Percentiles rank a stretch among this genome's conserved stretches.
Conservation (phyloP, 2,888 invertebrate species). For the Hyposoter dolosus region DNA sequence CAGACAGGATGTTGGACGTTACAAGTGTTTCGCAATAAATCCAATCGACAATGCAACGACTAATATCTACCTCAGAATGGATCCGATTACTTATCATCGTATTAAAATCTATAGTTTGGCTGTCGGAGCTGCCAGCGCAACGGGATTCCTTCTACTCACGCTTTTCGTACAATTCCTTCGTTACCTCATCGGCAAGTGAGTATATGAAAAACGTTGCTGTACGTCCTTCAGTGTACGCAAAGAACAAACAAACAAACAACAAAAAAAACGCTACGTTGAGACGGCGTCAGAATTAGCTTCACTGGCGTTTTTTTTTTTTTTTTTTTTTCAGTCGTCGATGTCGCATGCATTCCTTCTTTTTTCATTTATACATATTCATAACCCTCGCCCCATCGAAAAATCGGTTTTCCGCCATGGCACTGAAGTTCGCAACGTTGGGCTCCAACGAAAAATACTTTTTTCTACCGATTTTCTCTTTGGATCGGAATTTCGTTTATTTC, state of each 20-base stretch:
- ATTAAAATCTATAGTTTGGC: conserved; percentile 94
- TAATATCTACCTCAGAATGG: conserved; percentile 92
- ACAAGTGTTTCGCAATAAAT: conserved; percentile 94
- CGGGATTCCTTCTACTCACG: conserved; percentile 92
- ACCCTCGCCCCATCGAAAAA: not conserved
- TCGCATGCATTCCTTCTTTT: conserved; percentile 24
- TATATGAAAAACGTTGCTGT: conserved; percentile 70
- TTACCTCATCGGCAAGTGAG: conserved; percentile 90
- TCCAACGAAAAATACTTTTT: too few species aligned
- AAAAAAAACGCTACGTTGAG: conserved; percentile 1
- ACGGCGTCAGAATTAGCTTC: not conserved
- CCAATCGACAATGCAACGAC: conserved; percentile 92
- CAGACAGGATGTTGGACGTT: conserved; percentile 93
- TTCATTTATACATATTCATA: not conserved
- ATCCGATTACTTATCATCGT: conserved; percentile 93
- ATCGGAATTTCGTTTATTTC: too few species aligned
- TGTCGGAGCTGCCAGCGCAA: conserved; percentile 93
- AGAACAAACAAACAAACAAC: not conserved
- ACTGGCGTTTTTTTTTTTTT: conserved; percentile 10
- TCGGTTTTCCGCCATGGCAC: not conserved
- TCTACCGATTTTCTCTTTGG: too few species aligned
- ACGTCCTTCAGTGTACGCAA: conserved; percentile 10
- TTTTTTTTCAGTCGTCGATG: conserved; percentile 44
- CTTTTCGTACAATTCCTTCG: conserved; percentile 92
- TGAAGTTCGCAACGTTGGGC: too few species aligned